Evolutionary conservation across 2,113 vertebrate species (phyloP).

Genomic region (Poecilia latipinna): DNA sequence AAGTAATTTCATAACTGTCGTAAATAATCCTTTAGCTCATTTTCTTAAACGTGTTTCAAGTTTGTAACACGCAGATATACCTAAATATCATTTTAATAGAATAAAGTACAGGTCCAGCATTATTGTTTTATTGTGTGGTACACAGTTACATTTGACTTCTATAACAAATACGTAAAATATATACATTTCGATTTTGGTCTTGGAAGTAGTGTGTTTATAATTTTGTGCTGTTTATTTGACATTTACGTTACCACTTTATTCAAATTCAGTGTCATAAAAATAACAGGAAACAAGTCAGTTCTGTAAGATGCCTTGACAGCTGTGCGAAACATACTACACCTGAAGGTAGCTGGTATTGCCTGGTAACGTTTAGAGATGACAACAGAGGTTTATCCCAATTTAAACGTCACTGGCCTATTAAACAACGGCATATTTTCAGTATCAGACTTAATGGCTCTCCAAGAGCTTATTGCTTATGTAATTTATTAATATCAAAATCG

Average conservation of each 20-base stretch:
- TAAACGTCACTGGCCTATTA: too few species aligned
- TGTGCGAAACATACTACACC: rapidly evolving
- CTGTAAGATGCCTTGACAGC: not conserved
- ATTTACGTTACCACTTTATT: not conserved
- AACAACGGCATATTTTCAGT: too few species aligned
- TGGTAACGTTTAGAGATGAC: slow-evolving; percentile 32
- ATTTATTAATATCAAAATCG: too few species aligned
- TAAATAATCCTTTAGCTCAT: not conserved
- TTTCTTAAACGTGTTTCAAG: not conserved
- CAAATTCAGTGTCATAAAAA: not conserved
- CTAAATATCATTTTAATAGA: not conserved
- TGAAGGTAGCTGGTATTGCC: slow-evolving; percentile 40
- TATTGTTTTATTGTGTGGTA: not conserved
- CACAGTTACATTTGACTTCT: not conserved
- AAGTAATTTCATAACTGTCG: rapidly evolving
- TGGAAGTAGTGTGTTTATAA: not conserved
- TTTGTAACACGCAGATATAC: not conserved
- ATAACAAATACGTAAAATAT: not conserved
- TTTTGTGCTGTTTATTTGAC: not conserved
- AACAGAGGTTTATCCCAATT: too few species aligned
- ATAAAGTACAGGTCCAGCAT: not conserved
- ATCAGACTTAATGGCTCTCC: too few species aligned
- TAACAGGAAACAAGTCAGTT: not conserved
- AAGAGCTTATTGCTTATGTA: too few species aligned
- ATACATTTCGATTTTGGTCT: not conserved